Evolutionary conservation across 2,797 vertebrate species (phyloP).

Genomic region (Lateolabrax maculatus): DNA sequence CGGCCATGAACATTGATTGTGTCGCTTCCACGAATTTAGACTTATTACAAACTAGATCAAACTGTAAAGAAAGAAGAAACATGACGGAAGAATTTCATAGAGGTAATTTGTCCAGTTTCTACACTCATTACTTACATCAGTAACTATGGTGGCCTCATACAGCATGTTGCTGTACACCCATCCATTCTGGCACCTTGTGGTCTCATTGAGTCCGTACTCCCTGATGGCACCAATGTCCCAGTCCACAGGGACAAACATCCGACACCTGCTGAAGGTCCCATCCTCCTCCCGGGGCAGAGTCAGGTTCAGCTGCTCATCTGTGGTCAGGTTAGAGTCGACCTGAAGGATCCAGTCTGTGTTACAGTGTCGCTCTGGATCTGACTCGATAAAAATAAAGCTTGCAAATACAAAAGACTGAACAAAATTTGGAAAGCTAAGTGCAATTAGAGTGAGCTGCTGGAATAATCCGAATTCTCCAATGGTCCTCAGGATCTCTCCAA

Average conservation of each 20-base stretch:
- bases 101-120: background rate
- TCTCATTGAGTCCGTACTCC: constrained; percentile 81
- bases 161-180: constrained; percentile 84
- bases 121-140: constrained; percentile 83
- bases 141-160: constrained; percentile 77
- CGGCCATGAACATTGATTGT: constrained; percentile 82
- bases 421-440: constrained; percentile 70
- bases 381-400: constrained; percentile 81
- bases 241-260: constrained; percentile 85
- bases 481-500: constrained; percentile 75
- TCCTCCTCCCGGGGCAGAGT: constrained; percentile 81
- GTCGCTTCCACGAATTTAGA: constrained; percentile 74
- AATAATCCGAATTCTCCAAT: constrained; percentile 82
- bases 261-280: constrained; percentile 84
- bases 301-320: constrained; percentile 84
- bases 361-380: constrained; percentile 81
- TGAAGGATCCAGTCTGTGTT: constrained; percentile 87
- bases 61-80: constrained; percentile 57
- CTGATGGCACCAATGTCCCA: constrained; percentile 82
- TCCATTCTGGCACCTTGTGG: constrained; percentile 81
- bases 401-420: constrained; percentile 57
- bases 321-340: constrained; percentile 78
- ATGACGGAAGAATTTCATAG: background rate
- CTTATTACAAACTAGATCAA: constrained; percentile 86
- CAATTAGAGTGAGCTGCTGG: constrained; percentile 77